phyloP scores from a whole-genome alignment of 2,797 vertebrate species.

The Cossypha heuglini region DNA sequence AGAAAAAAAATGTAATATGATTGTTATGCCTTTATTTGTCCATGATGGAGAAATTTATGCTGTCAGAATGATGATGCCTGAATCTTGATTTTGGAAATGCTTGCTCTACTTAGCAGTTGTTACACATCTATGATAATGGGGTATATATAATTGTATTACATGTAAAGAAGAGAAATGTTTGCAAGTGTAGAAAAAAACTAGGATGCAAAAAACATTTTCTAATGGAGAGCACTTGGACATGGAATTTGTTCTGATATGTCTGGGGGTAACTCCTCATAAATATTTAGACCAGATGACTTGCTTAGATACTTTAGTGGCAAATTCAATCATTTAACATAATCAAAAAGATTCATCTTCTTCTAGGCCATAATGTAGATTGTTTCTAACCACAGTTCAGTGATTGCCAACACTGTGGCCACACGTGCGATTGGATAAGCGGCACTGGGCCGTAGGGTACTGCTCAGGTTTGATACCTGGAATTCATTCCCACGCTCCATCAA shows the following conservation, averaged over 20 bases:
- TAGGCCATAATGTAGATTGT: background rate
- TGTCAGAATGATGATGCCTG: background rate
- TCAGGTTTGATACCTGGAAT: background rate
- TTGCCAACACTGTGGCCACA: background rate
- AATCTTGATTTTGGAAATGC: background rate
- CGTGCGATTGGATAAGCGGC: background rate
- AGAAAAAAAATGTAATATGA: conserved; percentile 41
- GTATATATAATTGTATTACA: background rate
- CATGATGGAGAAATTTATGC: background rate
- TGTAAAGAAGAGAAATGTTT: background rate
- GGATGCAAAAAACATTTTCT: background rate
- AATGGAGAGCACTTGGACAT: background rate
- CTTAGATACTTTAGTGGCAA: background rate
- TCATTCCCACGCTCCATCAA: background rate
- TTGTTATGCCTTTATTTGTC: conserved; percentile 31
- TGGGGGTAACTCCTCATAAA: background rate
- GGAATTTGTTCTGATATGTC: background rate
- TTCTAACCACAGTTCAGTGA: background rate
- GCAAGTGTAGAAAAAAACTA: background rate
- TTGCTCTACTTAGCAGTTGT: background rate
- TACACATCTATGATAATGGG: background rate
- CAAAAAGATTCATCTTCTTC: background rate
- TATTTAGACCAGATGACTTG: background rate
- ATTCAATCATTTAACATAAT: background rate
- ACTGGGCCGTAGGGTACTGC: background rate